phyloP scores from a whole-genome alignment of 2,888 invertebrate genomes.

The Molanna angustata region DNA sequence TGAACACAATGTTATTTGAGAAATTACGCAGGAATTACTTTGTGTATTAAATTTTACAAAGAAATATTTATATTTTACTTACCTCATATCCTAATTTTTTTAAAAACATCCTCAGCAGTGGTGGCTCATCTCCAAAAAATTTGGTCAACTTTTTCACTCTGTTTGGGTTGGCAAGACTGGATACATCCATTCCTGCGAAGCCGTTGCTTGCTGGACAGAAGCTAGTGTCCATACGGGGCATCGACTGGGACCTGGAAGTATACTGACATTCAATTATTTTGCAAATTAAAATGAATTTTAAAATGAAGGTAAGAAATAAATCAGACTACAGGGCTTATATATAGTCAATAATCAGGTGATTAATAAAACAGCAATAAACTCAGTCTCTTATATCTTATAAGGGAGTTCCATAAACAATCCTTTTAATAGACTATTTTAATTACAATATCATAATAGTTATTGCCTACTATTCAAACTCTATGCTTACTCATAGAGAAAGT shows the following conservation, averaged over 20 bases:
- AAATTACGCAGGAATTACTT: neutral
- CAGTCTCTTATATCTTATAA: no score
- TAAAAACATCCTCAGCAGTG: constrained; percentile 82
- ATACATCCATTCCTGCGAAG: constrained; percentile 49
- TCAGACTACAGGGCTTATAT: no score
- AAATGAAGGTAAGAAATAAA: neutral
- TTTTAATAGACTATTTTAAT: no score
- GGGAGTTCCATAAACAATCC: no score
- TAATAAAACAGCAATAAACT: no score
- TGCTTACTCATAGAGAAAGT: no score
- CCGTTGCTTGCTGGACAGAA: constrained; percentile 27
- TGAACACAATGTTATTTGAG: no score
- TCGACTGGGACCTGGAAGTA: constrained; percentile 61
- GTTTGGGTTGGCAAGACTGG: constrained; percentile 79
- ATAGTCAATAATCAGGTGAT: no score
- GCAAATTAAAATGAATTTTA: neutral
- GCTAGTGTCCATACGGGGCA: constrained; percentile 51
- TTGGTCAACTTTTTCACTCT: constrained; percentile 85
- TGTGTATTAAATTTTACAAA: neutral
- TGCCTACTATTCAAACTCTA: no score
- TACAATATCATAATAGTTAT: no score
- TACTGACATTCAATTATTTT: neutral
- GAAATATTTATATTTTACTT: no score
- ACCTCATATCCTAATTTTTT: constrained; percentile 92
- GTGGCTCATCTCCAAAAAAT: constrained; percentile 93